Evolutionary conservation across 2,888 invertebrate genomes (phyloP).

Genomic region (Cerastoderma edule): DNA sequence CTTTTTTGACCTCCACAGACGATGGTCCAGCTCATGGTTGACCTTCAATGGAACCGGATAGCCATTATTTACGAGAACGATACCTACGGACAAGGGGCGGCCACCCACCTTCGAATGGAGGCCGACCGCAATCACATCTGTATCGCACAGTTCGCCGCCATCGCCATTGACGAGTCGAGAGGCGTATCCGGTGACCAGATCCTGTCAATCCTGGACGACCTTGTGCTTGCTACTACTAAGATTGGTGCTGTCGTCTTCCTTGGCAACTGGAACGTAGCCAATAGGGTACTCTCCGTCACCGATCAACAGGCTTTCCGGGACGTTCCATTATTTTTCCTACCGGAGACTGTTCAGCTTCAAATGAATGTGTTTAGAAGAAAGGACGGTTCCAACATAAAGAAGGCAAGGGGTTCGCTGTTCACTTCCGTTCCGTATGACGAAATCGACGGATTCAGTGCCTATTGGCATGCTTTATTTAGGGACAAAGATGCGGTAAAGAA

Average conservation of each 20-base stretch:
- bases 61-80: not conserved
- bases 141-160: not conserved
- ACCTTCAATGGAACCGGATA: not conserved
- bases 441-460: not conserved
- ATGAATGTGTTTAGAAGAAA: not conserved
- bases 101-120: not conserved
- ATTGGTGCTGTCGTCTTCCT: not conserved
- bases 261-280: not conserved
- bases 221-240: not conserved
- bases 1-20: not conserved
- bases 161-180: not conserved
- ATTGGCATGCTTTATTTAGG: not conserved
- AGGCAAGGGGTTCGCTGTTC: not conserved
- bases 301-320: not conserved
- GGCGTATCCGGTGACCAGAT: not conserved
- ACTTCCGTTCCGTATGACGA: not conserved
- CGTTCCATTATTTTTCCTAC: not conserved
- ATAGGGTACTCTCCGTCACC: not conserved
- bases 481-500: not conserved
- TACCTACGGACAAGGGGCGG: constrained; percentile 1
- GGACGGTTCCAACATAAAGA: not conserved
- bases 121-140: not conserved
- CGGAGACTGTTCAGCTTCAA: not conserved
- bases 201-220: not conserved
- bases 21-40: not conserved